A percentile compares a stretch with the other conserved stretches of the same genome.
Conservation (phyloP, 2,888 invertebrate genomes). For the Hermaeophaga mercurialis region DNA sequence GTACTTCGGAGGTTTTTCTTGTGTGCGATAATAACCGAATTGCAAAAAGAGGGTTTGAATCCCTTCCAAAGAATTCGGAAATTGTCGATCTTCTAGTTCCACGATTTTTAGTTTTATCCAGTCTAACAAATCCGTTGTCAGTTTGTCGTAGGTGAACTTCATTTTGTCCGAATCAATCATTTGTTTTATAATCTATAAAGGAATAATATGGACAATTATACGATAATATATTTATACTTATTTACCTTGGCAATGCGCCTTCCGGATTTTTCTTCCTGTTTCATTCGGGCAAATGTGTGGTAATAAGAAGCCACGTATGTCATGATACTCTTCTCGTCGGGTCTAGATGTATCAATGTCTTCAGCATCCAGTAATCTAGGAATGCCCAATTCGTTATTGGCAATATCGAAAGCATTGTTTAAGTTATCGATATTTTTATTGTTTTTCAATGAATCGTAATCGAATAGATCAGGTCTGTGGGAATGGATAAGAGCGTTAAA, state of each 20-base stretch:
- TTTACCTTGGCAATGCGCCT: constrained; percentile 94
- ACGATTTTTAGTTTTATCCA: constrained; percentile 91
- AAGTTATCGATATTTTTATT: constrained; percentile 91
- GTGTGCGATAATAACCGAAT: constrained; percentile 95
- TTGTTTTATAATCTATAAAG: constrained; percentile 86
- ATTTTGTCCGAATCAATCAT: constrained; percentile 94
- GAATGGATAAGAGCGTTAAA: constrained; percentile 99
- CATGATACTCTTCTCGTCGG: constrained; percentile 98
- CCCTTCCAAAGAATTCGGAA: constrained; percentile 94
- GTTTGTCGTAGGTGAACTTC: constrained; percentile 85
- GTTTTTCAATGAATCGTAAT: constrained; percentile 80
- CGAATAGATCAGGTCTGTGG: constrained; percentile 94
- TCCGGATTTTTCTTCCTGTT: constrained; percentile 97
- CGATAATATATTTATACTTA: constrained; percentile 27
- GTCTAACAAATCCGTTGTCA: constrained; percentile 83
- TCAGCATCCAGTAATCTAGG: constrained; percentile 93
- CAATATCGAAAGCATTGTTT: constrained; percentile 96
- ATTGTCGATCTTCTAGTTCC: constrained; percentile 81
- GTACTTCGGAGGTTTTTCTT: constrained; percentile 98
- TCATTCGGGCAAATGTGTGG: constrained; percentile 99
- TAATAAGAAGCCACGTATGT: constrained; percentile 99
- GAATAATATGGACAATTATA: neutral
- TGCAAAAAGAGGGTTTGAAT: constrained; percentile 87
- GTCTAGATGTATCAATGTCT: constrained; percentile 91
- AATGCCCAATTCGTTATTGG: constrained; percentile 91